A percentile compares a stretch with the other conserved stretches of the same genome.
Conservation (phyloP, 2,113 vertebrate genomes). For the Tor tambroides region DNA sequence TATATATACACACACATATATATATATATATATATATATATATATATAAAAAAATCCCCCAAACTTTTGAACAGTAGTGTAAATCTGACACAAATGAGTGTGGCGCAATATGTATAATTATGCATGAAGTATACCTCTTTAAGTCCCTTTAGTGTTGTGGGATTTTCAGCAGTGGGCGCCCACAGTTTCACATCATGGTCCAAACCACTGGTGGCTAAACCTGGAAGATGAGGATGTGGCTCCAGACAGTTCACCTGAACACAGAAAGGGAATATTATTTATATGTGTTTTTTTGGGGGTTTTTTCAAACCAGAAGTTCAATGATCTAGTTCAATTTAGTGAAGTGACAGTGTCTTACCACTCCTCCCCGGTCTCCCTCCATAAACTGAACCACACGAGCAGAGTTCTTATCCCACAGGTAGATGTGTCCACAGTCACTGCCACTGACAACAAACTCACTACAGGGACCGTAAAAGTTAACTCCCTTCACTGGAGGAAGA, state of each 20-base stretch:
- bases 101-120: too few relatives aligned
- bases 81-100: not conserved
- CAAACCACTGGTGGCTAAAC: slow-evolving; percentile 91
- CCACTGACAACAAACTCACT: slow-evolving; percentile 94
- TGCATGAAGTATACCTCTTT: slow-evolving; percentile 78
- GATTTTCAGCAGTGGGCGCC: slow-evolving; percentile 87
- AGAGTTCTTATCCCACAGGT: slow-evolving; percentile 93
- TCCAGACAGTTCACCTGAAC: slow-evolving; percentile 92
- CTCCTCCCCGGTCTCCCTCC: slow-evolving; percentile 93
- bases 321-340: not conserved
- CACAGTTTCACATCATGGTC: slow-evolving; percentile 95
- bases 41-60: too few relatives aligned
- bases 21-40: too few relatives aligned
- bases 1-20: too few relatives aligned
- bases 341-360: slow-evolving; percentile 78
- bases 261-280: not conserved
- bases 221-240: slow-evolving; percentile 91
- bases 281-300: too few relatives aligned
- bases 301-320: not conserved
- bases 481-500: slow-evolving; percentile 84
- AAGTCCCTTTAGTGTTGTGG: slow-evolving; percentile 84
- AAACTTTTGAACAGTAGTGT: not conserved
- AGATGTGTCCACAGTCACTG: slow-evolving; percentile 94
- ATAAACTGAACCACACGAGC: slow-evolving; percentile 95
- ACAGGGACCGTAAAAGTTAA: slow-evolving; percentile 91